A percentile compares a stretch with the other conserved stretches of the same genome.
Conservation (phyloP, 2,113 vertebrate species). For the Candoia aspera region DNA sequence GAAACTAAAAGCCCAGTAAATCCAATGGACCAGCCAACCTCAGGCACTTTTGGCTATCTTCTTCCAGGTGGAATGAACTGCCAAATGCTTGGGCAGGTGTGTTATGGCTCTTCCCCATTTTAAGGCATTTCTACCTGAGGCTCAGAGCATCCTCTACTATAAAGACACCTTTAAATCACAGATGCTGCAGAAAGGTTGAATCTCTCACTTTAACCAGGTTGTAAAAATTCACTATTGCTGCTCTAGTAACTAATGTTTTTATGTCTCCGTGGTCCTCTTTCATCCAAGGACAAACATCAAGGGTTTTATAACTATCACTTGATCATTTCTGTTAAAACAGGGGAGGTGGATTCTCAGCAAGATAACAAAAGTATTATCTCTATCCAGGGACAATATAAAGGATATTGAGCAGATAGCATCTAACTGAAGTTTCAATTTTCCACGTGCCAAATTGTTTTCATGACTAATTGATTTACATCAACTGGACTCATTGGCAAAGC, state of each 20-base stretch:
- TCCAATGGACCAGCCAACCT: not conserved
- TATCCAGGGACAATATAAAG: constrained; percentile 75
- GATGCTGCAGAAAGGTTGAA: constrained; percentile 49
- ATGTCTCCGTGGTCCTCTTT: constrained; percentile 63
- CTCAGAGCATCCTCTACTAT: constrained; percentile 38
- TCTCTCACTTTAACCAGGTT: constrained; percentile 70
- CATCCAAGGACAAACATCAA: constrained; percentile 78
- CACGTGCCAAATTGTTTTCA: constrained; percentile 76
- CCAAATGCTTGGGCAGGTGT: not conserved
- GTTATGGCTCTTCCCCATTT: not conserved
- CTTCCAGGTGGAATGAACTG: not conserved
- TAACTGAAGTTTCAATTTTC: constrained; percentile 74
- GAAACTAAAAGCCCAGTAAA: not conserved
- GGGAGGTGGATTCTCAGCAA: constrained; percentile 76
- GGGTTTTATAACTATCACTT: constrained; percentile 82
- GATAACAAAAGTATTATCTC: constrained; percentile 84
- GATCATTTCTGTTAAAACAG: constrained; percentile 82
- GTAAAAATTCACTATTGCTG: constrained; percentile 64
- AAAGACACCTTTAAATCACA: constrained; percentile 65
- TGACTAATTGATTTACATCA: constrained; percentile 76
- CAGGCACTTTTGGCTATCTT: not conserved
- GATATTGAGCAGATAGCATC: constrained; percentile 80
- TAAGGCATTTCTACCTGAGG: constrained; percentile 26
- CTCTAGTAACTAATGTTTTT: constrained; percentile 55
- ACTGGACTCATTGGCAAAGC: constrained; percentile 53